Evolutionary conservation across 2,888 invertebrate species (phyloP).

Genomic region (Drosophila cognata): DNA sequence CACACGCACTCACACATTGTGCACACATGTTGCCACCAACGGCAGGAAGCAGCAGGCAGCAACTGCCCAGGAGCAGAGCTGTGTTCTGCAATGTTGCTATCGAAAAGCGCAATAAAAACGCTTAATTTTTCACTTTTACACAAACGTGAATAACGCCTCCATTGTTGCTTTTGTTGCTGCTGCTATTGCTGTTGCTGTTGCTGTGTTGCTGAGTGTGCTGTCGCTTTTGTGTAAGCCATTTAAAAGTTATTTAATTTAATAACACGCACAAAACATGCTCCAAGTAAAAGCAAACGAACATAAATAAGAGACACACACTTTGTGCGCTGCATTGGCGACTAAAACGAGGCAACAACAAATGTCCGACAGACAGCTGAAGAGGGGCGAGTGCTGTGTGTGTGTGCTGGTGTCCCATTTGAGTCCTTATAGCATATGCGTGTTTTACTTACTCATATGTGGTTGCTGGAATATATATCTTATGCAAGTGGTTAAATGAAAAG

Average conservation of each 20-base stretch:
- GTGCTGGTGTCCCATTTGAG: not conserved
- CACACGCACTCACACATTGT: slow-evolving; percentile 45
- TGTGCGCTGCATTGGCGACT: slow-evolving; percentile 18
- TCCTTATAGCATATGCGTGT: not conserved
- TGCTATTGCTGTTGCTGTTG: slow-evolving; percentile 9
- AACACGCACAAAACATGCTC: slow-evolving; percentile 71
- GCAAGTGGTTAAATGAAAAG: not conserved
- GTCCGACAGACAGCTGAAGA: not conserved
- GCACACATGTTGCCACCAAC: slow-evolving; percentile 73
- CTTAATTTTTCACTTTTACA: slow-evolving; percentile 80
- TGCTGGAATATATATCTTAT: not conserved
- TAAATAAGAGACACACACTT: slow-evolving; percentile 34
- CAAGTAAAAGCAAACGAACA: slow-evolving; percentile 67
- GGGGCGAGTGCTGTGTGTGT: not conserved
- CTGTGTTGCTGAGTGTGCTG: slow-evolving; percentile 44
- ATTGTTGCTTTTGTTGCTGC: slow-evolving; percentile 12
- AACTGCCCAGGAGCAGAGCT: slow-evolving; percentile 32
- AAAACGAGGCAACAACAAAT: slow-evolving; percentile 10
- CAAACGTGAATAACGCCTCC: slow-evolving; percentile 57
- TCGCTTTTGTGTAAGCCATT: slow-evolving; percentile 69
- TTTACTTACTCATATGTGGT: not conserved
- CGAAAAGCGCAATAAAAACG: slow-evolving; percentile 79
- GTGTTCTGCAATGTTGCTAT: slow-evolving; percentile 54
- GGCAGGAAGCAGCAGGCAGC: slow-evolving; percentile 25
- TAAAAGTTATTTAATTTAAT: slow-evolving; percentile 81